Evolutionary conservation across 2,797 vertebrate genomes (phyloP), one percentile per base, ranked within the genome.

Genomic region (Aselliscus stoliczkanus): DNA sequence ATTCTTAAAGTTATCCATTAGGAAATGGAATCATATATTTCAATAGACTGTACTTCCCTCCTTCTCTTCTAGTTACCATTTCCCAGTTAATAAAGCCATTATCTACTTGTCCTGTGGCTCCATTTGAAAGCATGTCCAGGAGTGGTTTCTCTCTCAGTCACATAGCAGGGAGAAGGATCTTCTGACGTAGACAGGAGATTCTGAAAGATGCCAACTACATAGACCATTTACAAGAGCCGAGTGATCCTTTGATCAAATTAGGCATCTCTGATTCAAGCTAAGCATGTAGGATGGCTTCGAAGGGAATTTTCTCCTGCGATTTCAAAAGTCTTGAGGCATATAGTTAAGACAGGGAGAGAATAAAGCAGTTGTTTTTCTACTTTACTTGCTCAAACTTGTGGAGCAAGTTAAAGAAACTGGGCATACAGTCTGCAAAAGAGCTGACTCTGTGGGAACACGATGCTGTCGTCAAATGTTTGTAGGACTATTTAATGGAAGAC

Each of bases 101-200:
- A 37, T 44, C 20, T 44, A 31, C 2, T 64, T 42, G 29, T 70
- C 56, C 31, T 56, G 1, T 39, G 86, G 81, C 42, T 93, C 27
- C 23, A 62, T 58, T 62, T 82, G 70, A 90, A 90, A 54, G 6
- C 39, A 42, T 29, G 31, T 31, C 70, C 31, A 83, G 12, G 56
- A 80, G 25, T 52, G 64, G 17, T n/a, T 93, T 86, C 89, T 95
- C 89, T 95, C 67, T 95, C 77, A 44, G 29, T 93, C 82, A 67
- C 39, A 67, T 34, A 62, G 13, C 34, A 84, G 69, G 34, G 21
- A 29, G 44, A 84, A 81, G 23, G 17, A 11, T 89, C 5, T 80
- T 62, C 54, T 42, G 52, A 12, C 21, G 72, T 5, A 60, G 21
- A 44, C 64, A 23, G 17, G 42, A 94, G 42, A 47, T 84, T 72